Base-by-base conservation (phyloP, 2,888 invertebrate genomes). In the Patella ulyssiponensis region DNA sequence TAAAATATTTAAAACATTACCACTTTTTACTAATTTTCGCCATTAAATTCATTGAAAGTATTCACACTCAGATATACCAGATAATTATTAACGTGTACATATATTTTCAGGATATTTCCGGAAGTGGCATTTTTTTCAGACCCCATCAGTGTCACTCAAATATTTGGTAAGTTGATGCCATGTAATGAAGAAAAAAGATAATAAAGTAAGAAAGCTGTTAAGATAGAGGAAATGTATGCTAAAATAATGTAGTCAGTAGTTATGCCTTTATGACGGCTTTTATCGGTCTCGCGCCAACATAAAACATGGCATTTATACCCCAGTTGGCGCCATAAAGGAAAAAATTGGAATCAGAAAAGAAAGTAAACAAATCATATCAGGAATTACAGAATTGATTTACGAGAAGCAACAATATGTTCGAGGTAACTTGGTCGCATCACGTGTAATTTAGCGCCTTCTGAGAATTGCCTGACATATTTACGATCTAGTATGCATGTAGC, bases 271-370 rank as follows among this genome's bases (percentile, higher is more conserved):
- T 64, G 64, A 20, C 64, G 64, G 23, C 23, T 64, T 64, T 64
- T 64, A 64, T 64, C 64, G 64, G 20, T 64, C 64, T 23, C 23
- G 20, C 11, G 64, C 14, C 23, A 23, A 20, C 64, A 64, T 64
- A 64, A 64, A 64, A 64, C 20, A 64, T 64, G 64, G 64, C 64
- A 64, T 64, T 64, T 64, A 64, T 64, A 64, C 64, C 64, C 64
- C 64, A 64, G 64, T 64, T 23, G 64, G 64, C 64, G 64, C 64
- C 64, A 64, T 64, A 20, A 64, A 64, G 64, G 64, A 64, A 64
- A 64, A 64, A 64, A 64, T 64, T 64, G 64, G 64, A 64, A 64
- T 23, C 20, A 64, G 23, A 64, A 64, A 64, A 64, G 20, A 64
- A 64, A 23, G 64, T 64, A 64, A 64, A 64, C 64, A 64, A 64